Percentiles rank a stretch among this genome's conserved stretches.
Evolutionary conservation across 2,113 vertebrate genomes (phyloP).

Genomic region (Solea senegalensis): DNA sequence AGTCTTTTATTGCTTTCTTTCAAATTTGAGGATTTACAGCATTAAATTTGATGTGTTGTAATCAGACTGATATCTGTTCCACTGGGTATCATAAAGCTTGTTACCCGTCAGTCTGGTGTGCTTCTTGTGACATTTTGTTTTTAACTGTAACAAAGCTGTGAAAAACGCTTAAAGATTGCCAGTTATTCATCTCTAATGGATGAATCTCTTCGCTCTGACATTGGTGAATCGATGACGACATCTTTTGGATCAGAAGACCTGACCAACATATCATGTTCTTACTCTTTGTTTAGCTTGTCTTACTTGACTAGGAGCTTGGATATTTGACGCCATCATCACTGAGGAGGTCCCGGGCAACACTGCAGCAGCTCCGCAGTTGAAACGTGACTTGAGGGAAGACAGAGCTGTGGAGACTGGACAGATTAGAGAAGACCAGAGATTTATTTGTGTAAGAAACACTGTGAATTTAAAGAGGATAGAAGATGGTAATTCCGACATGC

Average conservation of each 20-base stretch:
- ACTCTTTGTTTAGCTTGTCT: neutral
- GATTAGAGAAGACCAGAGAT: neutral
- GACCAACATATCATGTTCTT: neutral
- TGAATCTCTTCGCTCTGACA: neutral
- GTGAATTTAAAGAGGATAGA: conserved; percentile 26
- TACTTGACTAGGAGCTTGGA: conserved; percentile 1
- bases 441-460: conserved; percentile 24
- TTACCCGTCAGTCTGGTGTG: neutral
- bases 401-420: neutral
- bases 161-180: conserved; percentile 1
- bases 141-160: conserved; percentile 29
- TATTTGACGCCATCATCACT: neutral
- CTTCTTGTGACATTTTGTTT: neutral
- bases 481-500: conserved; percentile 1
- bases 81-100: conserved; percentile 2
- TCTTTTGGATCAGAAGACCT: no score
- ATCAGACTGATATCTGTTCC: neutral
- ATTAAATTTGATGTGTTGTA: conserved; percentile 13
- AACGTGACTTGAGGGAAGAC: conserved; percentile 14
- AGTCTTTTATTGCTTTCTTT: neutral
- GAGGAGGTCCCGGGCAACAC: conserved; percentile 15
- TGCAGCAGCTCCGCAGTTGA: neutral
- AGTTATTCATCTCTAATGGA: neutral
- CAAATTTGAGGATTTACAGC: conserved; percentile 27
- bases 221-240: no score